Conservation (phyloP, 2,888 invertebrate genomes). For the Stratiomys singularior region DNA sequence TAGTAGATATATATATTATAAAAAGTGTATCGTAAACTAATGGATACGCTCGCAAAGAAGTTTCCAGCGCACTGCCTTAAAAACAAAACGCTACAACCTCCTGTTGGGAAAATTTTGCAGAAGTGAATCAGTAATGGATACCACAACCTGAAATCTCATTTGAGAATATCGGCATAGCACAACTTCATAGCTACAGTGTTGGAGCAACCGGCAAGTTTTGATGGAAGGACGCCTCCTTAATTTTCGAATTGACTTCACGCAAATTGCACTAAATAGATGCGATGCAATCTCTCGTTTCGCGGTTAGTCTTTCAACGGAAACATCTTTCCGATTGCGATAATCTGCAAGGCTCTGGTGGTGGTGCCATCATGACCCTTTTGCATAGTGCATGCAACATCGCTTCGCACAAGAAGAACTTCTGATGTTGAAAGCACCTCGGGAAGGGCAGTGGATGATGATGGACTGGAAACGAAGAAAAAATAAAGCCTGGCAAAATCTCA, state of each 20-base stretch:
- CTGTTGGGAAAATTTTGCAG: slow-evolving; percentile 40
- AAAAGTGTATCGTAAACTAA: no score
- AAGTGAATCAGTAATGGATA: slow-evolving; percentile 38
- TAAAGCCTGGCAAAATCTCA: slow-evolving; percentile 25
- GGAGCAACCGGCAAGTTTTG: slow-evolving; percentile 56
- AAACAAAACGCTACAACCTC: no score
- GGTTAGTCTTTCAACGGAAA: slow-evolving; percentile 38
- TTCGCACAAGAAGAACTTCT: neutral
- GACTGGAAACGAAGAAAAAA: slow-evolving; percentile 42
- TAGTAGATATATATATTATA: no score
- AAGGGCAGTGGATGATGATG: slow-evolving; percentile 35
- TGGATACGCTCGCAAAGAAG: no score
- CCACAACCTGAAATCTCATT: slow-evolving; percentile 34
- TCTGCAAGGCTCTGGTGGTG: slow-evolving; percentile 2
- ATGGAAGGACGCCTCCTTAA: slow-evolving; percentile 62
- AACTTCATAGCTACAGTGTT: slow-evolving; percentile 6
- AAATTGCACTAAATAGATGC: slow-evolving; percentile 54
- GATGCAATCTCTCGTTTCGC: slow-evolving; percentile 38
- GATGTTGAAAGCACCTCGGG: slow-evolving; percentile 16
- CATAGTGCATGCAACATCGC: neutral
- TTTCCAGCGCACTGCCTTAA: no score
- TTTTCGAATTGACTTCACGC: slow-evolving; percentile 56
- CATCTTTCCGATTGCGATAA: slow-evolving; percentile 35
- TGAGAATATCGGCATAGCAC: neutral
- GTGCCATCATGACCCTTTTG: slow-evolving; percentile 16